These are phyloP conservation scores for Drosophila kambysellisi DNA, from an alignment of 2,888 invertebrate species.

Conservation along the genomic window DNA sequence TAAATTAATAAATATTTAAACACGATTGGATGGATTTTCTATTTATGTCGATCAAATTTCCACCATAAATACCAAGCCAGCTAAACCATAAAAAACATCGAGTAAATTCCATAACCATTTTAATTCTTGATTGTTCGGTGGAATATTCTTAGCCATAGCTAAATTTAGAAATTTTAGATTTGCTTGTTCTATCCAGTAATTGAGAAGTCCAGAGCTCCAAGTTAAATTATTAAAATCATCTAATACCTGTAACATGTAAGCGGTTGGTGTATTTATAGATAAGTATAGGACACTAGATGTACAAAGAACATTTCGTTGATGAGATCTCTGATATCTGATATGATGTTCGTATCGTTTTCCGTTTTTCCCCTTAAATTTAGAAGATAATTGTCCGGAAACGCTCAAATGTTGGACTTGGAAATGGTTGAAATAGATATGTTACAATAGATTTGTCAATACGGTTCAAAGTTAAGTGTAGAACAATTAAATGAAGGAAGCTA, in stretches of 20 bases:
- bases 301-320: not conserved
- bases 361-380: constrained; percentile 17
- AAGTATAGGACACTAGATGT: not conserved
- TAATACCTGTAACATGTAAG: too few relatives aligned
- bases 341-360: too few relatives aligned
- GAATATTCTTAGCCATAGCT: too few relatives aligned
- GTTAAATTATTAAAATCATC: not conserved
- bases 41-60: not conserved
- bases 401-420: constrained; percentile 21
- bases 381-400: too few relatives aligned
- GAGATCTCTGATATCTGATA: constrained; percentile 2
- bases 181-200: not conserved
- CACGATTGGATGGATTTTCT: not conserved
- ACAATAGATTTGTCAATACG: not conserved
- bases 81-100: not conserved
- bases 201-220: not conserved
- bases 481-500: constrained; percentile 28
- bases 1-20: not conserved
- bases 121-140: not conserved
- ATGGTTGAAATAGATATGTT: constrained; percentile 30
- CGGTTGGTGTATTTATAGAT: not conserved
- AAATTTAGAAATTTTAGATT: not conserved
- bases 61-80: constrained; percentile 7
- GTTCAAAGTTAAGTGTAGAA: not conserved
- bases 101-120: constrained; percentile 24